phyloP scores from a whole-genome alignment of 1,140 invertebrate species.

The Diabrotica undecimpunctata region DNA sequence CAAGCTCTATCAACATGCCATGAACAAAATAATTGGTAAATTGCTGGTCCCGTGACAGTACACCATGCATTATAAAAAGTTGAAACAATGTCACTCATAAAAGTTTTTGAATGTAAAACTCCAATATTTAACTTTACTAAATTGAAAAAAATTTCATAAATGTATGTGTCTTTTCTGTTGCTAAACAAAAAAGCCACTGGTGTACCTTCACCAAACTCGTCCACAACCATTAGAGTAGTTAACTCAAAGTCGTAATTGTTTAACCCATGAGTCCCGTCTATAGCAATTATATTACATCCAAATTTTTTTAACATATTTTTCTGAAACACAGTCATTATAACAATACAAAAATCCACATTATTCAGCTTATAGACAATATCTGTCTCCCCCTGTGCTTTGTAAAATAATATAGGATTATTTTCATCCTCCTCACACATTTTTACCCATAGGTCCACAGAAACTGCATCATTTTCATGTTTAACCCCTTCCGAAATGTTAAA shows the following conservation, averaged over 20 bases:
- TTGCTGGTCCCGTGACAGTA: constrained; percentile 20
- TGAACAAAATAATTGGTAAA: too few species aligned
- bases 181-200: constrained; percentile 30
- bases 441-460: constrained; percentile 20
- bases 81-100: constrained; percentile 26
- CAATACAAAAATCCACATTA: constrained; percentile 31
- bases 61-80: constrained; percentile 26
- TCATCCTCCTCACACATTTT: constrained; percentile 12
- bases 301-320: constrained; percentile 26
- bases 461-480: constrained; percentile 17
- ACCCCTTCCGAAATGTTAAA: not conserved
- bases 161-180: too few species aligned
- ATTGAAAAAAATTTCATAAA: constrained; percentile 28
- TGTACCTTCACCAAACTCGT: constrained; percentile 29
- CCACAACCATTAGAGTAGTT: constrained; percentile 30
- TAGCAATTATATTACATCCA: constrained; percentile 25
- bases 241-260: constrained; percentile 34
- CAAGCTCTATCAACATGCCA: too few species aligned
- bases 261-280: constrained; percentile 32
- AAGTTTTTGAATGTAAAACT: constrained; percentile 14
- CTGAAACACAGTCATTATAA: constrained; percentile 29
- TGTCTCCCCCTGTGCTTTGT: constrained; percentile 14
- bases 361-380: constrained; percentile 2
- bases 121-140: constrained; percentile 20
- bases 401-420: constrained; percentile 16